Evolutionary conservation across 2,797 vertebrate genomes (phyloP), one percentile per base, ranked within the genome.

Genomic region (Sebastes vulpes): DNA sequence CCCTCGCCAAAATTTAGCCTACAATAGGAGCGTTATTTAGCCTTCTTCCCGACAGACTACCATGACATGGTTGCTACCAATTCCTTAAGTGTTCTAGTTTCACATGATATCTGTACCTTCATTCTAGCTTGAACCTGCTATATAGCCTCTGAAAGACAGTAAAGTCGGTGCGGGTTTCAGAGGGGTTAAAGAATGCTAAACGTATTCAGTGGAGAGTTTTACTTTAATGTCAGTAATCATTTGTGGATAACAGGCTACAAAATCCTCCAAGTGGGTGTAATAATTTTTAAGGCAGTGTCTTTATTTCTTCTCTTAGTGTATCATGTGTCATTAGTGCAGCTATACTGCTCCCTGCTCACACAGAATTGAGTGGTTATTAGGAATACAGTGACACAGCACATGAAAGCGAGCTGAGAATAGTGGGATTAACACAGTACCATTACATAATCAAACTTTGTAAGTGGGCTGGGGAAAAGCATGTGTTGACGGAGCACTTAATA

Each of bases 401-500:
- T 78, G 31, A 74, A 59, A 80, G 42, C 2, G 5, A 65, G 35
- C 48, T 31, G 46, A 70, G 69, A 35, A 48, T 46, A 60, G 16
- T 60, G 21, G 59, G 69, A 81, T 65, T 74, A 75, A 60, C 61
- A 4, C 60, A 10, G 16, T 32, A 4, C 32, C 68, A 25, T 69
- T 65, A 65, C 42, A 71, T 82, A 71, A 71, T 53, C 75, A 67
- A 16, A 68, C 35, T 54, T 8, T 32, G 68, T 35, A 59, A 59
- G 35, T 23, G 11, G n/a, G 9, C 29, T 26, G 20, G 65, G 65
- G 52, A 10, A 64, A 54, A 42, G 38, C 71, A 29, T 14, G 56
- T 54, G 32, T 46, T 42, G 21, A 50, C 46, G 6, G 50, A 6
- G 12, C 64, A 20, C 26, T 74, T 25, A 10, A 48, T 11, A n/a